Evolutionary conservation across 2,888 invertebrate genomes (phyloP), one percentile per base, ranked within the genome.

Genomic region (Agapostemon virescens): DNA sequence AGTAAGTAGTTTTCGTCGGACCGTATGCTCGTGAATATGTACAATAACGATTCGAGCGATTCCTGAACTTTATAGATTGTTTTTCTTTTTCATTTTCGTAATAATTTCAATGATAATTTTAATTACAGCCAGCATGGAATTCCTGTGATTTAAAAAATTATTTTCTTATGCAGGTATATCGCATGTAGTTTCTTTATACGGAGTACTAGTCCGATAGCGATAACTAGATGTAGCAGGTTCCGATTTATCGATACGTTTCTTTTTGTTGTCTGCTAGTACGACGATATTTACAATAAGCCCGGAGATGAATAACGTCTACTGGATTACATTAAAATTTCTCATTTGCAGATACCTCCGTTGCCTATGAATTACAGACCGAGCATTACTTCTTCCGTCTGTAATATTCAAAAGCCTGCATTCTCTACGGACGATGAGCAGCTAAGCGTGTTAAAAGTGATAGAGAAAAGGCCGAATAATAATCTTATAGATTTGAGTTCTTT

Each of bases 401-500:
- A 71, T 77, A 75, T 81, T 36, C 71, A 84, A 73, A 84, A 75
- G 72, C 63, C 85, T 52, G 30, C 74, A 45, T 86, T 85, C 61
- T 75, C 58, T 77, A 70, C 80, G n/a, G 92, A 92, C 63, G 90
- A 92, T 36, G 89, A 90, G 71, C 90, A 92, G 76, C 85, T 93
- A 74, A 92, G 90, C 74, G 92, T 93, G 68, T 88, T 93, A 70
- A 93, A 92, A 90, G 90, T 93, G 17, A 90, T 93, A 66, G 93
- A 93, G 83, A 93, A 94, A 82, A 93, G 93, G 80, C 92, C 93
- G 85, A 93, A 94, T 88, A 93, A 93, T 88, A 95, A 95, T 93
- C 93, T 95, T 74, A 95, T 95, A 88, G 95, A 95, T 91, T 92
- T 95, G 85, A 94, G 93, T 72, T 92, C 93, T 69, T 93, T 91